Evolutionary conservation across 2,888 invertebrate species (phyloP), one percentile per base, ranked within the genome.

Genomic region (Drosophila conformis): DNA sequence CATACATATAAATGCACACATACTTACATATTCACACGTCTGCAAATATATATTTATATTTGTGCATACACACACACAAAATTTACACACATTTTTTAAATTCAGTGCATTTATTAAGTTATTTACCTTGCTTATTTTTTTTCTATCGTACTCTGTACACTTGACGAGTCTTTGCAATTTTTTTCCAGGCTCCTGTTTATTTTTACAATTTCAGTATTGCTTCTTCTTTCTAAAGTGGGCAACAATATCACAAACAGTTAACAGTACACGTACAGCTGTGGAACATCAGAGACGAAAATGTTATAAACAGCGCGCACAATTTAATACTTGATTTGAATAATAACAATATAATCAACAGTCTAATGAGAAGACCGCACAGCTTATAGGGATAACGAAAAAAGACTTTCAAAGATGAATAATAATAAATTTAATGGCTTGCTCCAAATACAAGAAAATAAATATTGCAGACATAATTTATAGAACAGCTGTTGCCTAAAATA

Each of bases 141-240:
- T 21, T 13, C 66, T 36, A 13, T 46, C 48, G 25, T 51, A 59
- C 59, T 46, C 5, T 21, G 51, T 18, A 69, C 53, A 71, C 61
- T 52, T 52, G 13, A 46, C 10, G 5, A 62, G 38, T 61, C 61
- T 66, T 57, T 59, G 53, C 54, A 69, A 60, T 52, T 78, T 78
- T 70, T 70, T 78, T 63, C 56, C 52, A 74, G 48, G 48, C 60
- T 75, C 69, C 51, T 69, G 60, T 71, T 66, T 78, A 66, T 78
- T 65, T 71, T 69, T 66, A 60, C 53, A 78, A 59, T 63, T 61
- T 56, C 52, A 53, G 59, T 73, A 64, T 59, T 63, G 49, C 64
- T 73, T 65, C 42, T 60, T 52, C 66, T 29, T n/a, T n/a, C n/a
- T 27, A 31, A 18, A 6, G 42, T 42, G 15, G 29, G 21, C 31